These are phyloP conservation scores for Merodon equestris DNA, from an alignment of 2,888 invertebrate species.

Conservation along the genomic window DNA sequence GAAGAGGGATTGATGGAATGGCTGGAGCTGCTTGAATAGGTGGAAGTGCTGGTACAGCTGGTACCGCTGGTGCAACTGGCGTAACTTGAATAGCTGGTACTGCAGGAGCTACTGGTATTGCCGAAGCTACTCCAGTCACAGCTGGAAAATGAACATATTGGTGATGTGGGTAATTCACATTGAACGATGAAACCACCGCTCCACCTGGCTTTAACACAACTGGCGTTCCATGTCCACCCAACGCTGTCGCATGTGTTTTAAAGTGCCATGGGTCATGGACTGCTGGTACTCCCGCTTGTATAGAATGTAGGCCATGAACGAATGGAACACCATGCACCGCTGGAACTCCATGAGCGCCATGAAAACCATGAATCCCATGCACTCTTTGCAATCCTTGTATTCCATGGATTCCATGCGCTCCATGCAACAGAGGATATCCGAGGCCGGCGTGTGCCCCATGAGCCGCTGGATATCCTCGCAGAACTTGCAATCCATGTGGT, in stretches of 20 bases:
- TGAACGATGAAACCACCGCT: conserved; percentile 76
- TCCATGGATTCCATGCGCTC: conserved; percentile 60
- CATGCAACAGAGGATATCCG: conserved; percentile 42
- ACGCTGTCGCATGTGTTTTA: conserved; percentile 17
- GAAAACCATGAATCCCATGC: conserved; percentile 23
- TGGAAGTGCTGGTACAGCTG: conserved; percentile 40
- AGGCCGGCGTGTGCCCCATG: conserved; percentile 33
- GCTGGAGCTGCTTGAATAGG: conserved; percentile 68
- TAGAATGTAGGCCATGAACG: conserved; percentile 32
- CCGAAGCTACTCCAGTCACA: conserved; percentile 23
- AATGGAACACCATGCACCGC: conserved; percentile 20
- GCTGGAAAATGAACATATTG: conserved; percentile 72
- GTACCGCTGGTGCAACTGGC: conserved; percentile 37
- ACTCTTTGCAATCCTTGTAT: conserved; percentile 44
- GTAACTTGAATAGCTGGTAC: conserved; percentile 23
- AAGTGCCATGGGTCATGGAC: conserved; percentile 43
- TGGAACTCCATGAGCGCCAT: conserved; percentile 16
- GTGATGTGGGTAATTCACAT: conserved; percentile 75
- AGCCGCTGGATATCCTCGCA: conserved; percentile 37
- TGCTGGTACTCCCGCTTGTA: conserved; percentile 52
- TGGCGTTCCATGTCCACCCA: conserved; percentile 69
- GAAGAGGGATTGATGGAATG: conserved; percentile 3
- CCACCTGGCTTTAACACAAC: conserved; percentile 76
- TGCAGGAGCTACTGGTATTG: conserved; percentile 34
- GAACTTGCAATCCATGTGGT: conserved; percentile 60